Conservation (phyloP, 92 coral and sea anemone genomes). For the Plumapathes pennacea region DNA sequence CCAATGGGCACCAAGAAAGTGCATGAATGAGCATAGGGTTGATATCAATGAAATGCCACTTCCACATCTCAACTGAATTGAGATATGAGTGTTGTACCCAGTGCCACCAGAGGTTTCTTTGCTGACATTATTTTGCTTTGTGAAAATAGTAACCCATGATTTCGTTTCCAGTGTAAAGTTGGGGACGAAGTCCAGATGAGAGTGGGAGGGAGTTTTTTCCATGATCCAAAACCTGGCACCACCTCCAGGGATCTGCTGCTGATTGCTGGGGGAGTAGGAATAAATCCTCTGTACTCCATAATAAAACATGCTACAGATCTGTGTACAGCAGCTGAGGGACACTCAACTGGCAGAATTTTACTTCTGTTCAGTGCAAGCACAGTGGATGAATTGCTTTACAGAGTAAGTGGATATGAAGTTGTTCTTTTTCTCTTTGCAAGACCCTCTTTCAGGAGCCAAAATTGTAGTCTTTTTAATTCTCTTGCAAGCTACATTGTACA, state of each 20-base stretch:
- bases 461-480: not conserved
- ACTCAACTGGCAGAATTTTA: slow-evolving; percentile 43
- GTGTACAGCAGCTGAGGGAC: slow-evolving; percentile 1
- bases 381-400: slow-evolving; percentile 78
- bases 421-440: too few species aligned
- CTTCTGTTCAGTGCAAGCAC: slow-evolving; percentile 81
- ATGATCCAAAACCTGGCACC: slow-evolving; percentile 40
- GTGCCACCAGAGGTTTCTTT: too few species aligned
- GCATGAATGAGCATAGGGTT: too few species aligned
- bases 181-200: slow-evolving; percentile 82
- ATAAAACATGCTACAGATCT: slow-evolving; percentile 47
- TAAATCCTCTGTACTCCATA: slow-evolving; percentile 90
- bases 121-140: too few species aligned
- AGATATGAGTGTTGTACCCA: too few species aligned
- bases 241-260: slow-evolving; percentile 54
- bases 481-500: not conserved
- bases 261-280: slow-evolving; percentile 98
- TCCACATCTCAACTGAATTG: too few species aligned
- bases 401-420: slow-evolving; percentile 44
- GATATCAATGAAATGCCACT: too few species aligned
- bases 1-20: too few species aligned
- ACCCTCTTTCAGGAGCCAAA: not conserved
- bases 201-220: slow-evolving; percentile 88
- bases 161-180: slow-evolving; percentile 57
- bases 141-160: too few species aligned